These are phyloP conservation scores for Aphidius gifuensis DNA, from an alignment of 1,140 invertebrate species.

Conservation along the genomic window DNA sequence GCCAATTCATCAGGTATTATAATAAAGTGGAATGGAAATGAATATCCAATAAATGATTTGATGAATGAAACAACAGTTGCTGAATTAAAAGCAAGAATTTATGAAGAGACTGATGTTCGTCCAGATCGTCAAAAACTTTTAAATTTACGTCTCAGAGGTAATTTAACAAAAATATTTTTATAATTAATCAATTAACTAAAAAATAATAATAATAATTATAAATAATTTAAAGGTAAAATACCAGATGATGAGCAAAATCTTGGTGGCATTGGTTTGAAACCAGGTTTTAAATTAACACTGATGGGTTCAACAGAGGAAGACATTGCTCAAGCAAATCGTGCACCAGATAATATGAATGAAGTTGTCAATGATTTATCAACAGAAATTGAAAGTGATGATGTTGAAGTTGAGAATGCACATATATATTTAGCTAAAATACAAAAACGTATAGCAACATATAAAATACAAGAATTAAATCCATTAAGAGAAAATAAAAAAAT, in stretches of 20 bases:
- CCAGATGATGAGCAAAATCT: constrained; percentile 73
- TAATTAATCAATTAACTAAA: not conserved
- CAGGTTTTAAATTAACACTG: constrained; percentile 94
- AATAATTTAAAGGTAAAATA: constrained; percentile 66
- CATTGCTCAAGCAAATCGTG: constrained; percentile 75
- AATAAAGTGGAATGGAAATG: constrained; percentile 91
- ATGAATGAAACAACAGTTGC: constrained; percentile 70
- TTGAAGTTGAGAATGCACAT: constrained; percentile 79
- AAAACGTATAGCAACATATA: constrained; percentile 80
- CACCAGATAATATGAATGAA: constrained; percentile 77
- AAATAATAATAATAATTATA: not conserved
- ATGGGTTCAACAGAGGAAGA: constrained; percentile 93
- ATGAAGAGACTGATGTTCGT: constrained; percentile 78
- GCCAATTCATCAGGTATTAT: constrained; percentile 59
- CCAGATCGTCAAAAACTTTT: constrained; percentile 90
- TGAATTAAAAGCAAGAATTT: constrained; percentile 76
- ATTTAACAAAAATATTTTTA: constrained; percentile 17
- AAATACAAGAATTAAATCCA: constrained; percentile 79
- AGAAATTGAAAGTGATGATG: constrained; percentile 73
- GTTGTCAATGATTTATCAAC: constrained; percentile 86
- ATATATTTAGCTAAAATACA: constrained; percentile 78
- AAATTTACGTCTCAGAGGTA: constrained; percentile 89
- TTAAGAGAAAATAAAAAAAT: constrained; percentile 83
- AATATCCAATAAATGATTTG: constrained; percentile 71
- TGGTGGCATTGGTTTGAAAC: constrained; percentile 71